A percentile compares a stretch with the other conserved stretches of the same genome.
These are phyloP conservation scores for Cantharis nigra DNA, from an alignment of 2,888 invertebrate species.

Conservation along the genomic window DNA sequence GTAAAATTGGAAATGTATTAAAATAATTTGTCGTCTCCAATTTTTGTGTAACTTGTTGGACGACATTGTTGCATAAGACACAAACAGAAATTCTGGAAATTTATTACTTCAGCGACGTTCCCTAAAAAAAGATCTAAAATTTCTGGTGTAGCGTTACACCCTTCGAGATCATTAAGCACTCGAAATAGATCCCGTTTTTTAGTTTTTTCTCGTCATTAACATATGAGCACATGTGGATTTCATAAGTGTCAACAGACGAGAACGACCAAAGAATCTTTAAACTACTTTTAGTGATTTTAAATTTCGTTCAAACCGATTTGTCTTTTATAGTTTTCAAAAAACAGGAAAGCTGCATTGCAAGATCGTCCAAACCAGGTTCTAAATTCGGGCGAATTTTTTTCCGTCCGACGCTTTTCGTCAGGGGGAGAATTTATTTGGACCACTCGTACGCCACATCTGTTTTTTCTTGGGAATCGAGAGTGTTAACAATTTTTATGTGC, in stretches of 20 bases:
- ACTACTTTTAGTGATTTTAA: constrained; percentile 40
- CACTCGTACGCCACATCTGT: constrained; percentile 29
- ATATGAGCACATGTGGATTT: constrained; percentile 50
- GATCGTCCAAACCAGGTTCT: background rate
- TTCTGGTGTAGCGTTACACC: constrained; percentile 43
- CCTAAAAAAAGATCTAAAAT: constrained; percentile 1
- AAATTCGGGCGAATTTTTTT: background rate
- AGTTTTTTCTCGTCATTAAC: constrained; percentile 47
- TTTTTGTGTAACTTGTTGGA: background rate
- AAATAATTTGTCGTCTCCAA: background rate
- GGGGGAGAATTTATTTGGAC: constrained; percentile 19
- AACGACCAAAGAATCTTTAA: constrained; percentile 45
- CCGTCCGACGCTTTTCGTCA: background rate
- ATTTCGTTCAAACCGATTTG: background rate
- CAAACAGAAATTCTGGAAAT: background rate
- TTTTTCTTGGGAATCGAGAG: constrained; percentile 23
- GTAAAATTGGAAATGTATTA: background rate
- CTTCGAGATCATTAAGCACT: constrained; percentile 47
- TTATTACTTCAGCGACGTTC: background rate
- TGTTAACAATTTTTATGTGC: constrained; percentile 22
- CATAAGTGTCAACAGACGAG: constrained; percentile 42
- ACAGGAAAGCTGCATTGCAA: background rate
- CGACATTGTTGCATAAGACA: background rate
- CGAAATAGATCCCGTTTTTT: constrained; percentile 42
- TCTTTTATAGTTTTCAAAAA: background rate